Evolutionary conservation across 2,888 invertebrate genomes (phyloP), one percentile per base, ranked within the genome.

Genomic region (Patella ulyssiponensis): DNA sequence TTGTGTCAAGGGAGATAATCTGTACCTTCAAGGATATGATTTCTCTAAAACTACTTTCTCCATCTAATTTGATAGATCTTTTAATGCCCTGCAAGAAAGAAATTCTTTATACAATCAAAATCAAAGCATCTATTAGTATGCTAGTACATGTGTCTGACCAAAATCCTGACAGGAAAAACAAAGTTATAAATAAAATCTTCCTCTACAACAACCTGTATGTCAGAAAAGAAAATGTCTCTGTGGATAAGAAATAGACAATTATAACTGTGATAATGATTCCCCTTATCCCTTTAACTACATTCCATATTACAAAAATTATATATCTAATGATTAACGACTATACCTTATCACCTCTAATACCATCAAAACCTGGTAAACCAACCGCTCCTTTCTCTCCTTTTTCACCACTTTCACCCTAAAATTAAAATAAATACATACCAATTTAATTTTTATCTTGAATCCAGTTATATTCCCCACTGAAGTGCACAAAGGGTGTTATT

Each of bases 371-470:
- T 15, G 81, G 79, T 77, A 81, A 80, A 11, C 83, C 91, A 83
- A 97, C 97, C 90, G 96, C 97, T 74, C 98, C 98, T 92, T 96
- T 96, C 89, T 96, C 95, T 70, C 98, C 98, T 89, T 95, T 95
- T 92, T 97, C 96, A 23, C 98, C 98, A 93, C 96, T 96, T 85
- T 96, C 94, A 76, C 98, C 82, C 82, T 82, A 75, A 15, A 58
- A 56, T 52, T 69, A 5, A 69, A 1, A 53, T 9, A 7, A 33
- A 7, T 33, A 44, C 9, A 64, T 64, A 64, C 0, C 58, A 58
- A 56, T 33, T 33, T 33, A 33, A 33, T 4, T 33, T 33, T 33
- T 9, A 44, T 7, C 9, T 44, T 9, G 1, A 44, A 44, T 44
- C 9, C 44, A 44, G 44, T 44, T 44, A 44, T 44, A 44, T 44